A percentile compares a stretch with the other conserved stretches of the same genome.
phyloP scores from a whole-genome alignment of 1,140 invertebrate genomes.

The Macrosteles quadrilineatus region DNA sequence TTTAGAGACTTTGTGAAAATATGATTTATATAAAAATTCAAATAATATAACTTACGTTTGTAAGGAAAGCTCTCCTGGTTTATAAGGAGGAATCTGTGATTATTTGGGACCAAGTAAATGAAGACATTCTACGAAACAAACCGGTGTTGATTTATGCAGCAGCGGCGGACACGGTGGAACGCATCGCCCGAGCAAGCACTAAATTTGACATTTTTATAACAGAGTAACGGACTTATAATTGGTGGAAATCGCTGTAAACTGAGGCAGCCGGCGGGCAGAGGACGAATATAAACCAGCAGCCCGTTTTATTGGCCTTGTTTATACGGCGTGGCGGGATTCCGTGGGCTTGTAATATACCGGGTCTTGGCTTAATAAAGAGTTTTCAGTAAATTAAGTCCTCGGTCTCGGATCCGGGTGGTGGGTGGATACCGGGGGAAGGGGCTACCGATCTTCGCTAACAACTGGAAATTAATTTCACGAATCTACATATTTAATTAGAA shows the following conservation, averaged over 20 bases:
- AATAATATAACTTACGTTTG: too few relatives aligned
- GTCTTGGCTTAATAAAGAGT: conserved; percentile 10
- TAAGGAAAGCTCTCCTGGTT: too few relatives aligned
- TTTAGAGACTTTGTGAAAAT: too few relatives aligned
- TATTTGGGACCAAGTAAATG: not conserved
- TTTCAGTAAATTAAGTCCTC: conserved; percentile 1
- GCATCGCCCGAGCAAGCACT: not conserved
- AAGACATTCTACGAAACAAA: not conserved
- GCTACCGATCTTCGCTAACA: not conserved
- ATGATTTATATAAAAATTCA: too few relatives aligned
- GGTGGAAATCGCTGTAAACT: conserved; percentile 8
- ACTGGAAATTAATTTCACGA: not conserved
- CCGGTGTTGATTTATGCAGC: not conserved
- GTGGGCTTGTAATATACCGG: not conserved
- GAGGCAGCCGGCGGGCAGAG: not conserved
- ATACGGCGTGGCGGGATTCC: not conserved
- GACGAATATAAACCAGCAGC: conserved; percentile 16
- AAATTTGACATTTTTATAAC: conserved; percentile 2
- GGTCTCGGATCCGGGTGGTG: not conserved
- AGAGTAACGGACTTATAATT: conserved; percentile 8
- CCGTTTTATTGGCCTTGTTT: conserved; percentile 17
- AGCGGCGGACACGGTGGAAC: too few relatives aligned
- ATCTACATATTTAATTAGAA: not conserved
- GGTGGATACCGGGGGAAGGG: not conserved
- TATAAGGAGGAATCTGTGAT: too few relatives aligned